phyloP scores from a whole-genome alignment of 37 sponge, comb jelly and placozoan genomes.

The Cliona cf. orientalis region DNA sequence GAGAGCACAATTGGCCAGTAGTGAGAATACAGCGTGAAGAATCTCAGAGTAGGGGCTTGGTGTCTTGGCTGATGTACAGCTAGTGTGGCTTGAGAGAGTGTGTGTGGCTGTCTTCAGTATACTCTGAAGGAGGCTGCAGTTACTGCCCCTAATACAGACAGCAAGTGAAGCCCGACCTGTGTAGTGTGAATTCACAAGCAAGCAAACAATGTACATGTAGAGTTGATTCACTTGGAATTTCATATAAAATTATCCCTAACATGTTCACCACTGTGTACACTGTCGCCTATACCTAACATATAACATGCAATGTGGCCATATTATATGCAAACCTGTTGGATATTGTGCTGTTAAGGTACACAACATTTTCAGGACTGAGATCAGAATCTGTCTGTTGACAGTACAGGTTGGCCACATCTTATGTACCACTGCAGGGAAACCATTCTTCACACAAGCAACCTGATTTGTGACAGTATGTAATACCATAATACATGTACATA shows the following conservation, averaged over 20 bases:
- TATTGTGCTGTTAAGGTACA: conserved; percentile 49
- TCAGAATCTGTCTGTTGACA: conserved; percentile 21
- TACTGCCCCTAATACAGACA: conserved; percentile 4
- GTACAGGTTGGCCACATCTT: conserved; percentile 70
- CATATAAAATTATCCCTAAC: too few relatives aligned
- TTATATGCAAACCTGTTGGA: conserved; percentile 56
- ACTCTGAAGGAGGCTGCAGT: conserved; percentile 39
- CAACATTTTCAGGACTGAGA: conserved; percentile 47
- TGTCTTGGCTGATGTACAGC: conserved; percentile 21
- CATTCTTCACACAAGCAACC: conserved; percentile 28
- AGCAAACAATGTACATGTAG: too few relatives aligned
- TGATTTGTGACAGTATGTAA: neutral
- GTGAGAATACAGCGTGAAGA: conserved; percentile 53
- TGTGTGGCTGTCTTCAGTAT: conserved; percentile 38
- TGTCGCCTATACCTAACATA: too few relatives aligned
- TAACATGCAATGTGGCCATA: too few relatives aligned
- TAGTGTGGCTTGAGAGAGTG: conserved; percentile 31
- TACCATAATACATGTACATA: neutral
- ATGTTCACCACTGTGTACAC: too few relatives aligned
- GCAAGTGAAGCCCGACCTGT: conserved; percentile 36
- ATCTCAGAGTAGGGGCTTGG: conserved; percentile 30
- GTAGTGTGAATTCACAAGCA: too few relatives aligned
- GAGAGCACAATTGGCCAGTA: conserved; percentile 62
- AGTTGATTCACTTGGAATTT: too few relatives aligned
- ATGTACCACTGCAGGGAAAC: conserved; percentile 36